Evolutionary conservation across 2,113 vertebrate genomes (phyloP).

Genomic region (Fregata magnificens): DNA sequence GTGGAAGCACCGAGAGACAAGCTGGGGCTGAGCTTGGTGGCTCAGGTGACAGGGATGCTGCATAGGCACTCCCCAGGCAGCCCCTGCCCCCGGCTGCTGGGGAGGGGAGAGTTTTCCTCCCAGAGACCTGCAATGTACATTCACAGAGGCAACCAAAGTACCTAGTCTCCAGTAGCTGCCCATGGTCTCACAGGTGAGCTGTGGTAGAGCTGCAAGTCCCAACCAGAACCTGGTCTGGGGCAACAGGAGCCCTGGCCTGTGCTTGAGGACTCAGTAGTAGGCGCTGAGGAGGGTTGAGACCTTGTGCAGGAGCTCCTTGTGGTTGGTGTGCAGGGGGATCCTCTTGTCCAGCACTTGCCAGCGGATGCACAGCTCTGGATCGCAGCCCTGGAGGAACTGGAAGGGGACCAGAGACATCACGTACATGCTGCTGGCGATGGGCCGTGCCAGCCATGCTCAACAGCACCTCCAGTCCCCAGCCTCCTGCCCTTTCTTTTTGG

Average conservation of each 20-base stretch:
- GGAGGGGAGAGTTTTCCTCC: background rate
- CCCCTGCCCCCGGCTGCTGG: background rate
- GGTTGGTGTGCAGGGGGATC: conserved; percentile 72
- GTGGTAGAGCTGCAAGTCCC: background rate
- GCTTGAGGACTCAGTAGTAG: conserved; percentile 71
- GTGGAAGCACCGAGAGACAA: background rate
- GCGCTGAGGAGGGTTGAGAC: conserved; percentile 69
- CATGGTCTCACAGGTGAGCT: background rate
- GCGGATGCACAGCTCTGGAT: conserved; percentile 53
- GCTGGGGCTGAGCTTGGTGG: background rate
- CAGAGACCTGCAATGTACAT: background rate
- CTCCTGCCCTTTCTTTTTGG: background rate
- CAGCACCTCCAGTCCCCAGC: background rate
- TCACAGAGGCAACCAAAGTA: background rate
- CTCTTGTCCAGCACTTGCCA: conserved; percentile 85
- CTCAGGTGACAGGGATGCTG: background rate
- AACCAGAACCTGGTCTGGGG: background rate
- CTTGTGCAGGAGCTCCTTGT: conserved; percentile 79
- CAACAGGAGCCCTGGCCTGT: background rate
- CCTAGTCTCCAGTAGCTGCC: background rate
- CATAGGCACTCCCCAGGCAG: background rate
- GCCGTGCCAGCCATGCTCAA: accelerated
- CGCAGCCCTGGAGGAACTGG: conserved; percentile 58
- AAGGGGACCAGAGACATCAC: background rate
- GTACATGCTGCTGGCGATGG: accelerated